Conservation (phyloP, 1,140 invertebrate species). For the Drosophila orena region DNA sequence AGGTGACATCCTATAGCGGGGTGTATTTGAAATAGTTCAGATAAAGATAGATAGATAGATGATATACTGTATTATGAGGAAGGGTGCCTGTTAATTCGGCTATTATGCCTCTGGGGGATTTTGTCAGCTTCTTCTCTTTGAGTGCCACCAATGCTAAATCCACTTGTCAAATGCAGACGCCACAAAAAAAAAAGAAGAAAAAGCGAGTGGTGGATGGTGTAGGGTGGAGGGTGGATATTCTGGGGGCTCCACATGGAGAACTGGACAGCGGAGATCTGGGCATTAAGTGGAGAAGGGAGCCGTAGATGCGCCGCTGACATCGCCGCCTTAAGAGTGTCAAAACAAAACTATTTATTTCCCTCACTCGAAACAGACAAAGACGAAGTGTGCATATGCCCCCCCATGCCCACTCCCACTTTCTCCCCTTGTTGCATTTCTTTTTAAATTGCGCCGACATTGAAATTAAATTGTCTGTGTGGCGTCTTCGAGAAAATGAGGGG, state of each 20-base stretch:
- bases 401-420: slow-evolving; percentile 24
- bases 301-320: slow-evolving; percentile 35
- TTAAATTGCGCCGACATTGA: slow-evolving; percentile 57
- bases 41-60: too few relatives aligned
- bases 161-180: slow-evolving; percentile 57
- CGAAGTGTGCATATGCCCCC: slow-evolving; percentile 9
- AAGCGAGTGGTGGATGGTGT: background rate
- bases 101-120: background rate
- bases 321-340: slow-evolving; percentile 57
- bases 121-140: slow-evolving; percentile 7
- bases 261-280: slow-evolving; percentile 25
- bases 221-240: background rate
- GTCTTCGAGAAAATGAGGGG: slow-evolving; percentile 17
- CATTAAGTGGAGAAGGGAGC: slow-evolving; percentile 4
- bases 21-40: too few relatives aligned
- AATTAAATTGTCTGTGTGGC: slow-evolving; percentile 60
- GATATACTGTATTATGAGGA: too few relatives aligned
- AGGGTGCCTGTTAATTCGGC: too few relatives aligned
- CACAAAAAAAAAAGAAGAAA: slow-evolving; percentile 16
- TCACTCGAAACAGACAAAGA: slow-evolving; percentile 33
- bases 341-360: slow-evolving; percentile 64
- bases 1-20: too few relatives aligned
- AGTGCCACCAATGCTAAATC: slow-evolving; percentile 47
- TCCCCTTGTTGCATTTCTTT: slow-evolving; percentile 41
- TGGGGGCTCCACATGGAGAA: slow-evolving; percentile 26